Evolutionary conservation across 1,140 invertebrate genomes (phyloP), one percentile per base, ranked within the genome.

Genomic region (Pomphorhynchus laevis): DNA sequence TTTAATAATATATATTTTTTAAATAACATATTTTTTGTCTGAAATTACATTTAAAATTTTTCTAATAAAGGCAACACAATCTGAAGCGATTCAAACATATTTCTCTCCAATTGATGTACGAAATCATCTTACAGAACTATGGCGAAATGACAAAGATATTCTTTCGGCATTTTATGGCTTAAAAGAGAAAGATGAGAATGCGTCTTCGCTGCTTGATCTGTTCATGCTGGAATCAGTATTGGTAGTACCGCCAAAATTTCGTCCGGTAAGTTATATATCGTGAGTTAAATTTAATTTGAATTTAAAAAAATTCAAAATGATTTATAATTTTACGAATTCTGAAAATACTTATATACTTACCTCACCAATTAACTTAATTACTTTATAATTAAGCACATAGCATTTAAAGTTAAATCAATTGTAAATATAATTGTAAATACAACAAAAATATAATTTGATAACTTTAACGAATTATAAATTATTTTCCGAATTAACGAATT

Each of bases 161-260:
- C 51, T 93, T 0, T 56, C 57, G 46, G 52, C 66, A 4, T 53
- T 84, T 4, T 65, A 72, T 38, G 71, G 74, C 0, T 64, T 74
- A 38, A 56, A 89, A 3, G 62, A 49, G 16, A 53, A 51, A 27
- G 56, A 55, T 8, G 55, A 44, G 8, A 24, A 39, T 22, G 29
- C 62, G 0, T 45, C 47, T 0, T 51, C 65, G 51, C 69, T 77
- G 0, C 72, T 73, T 9, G 75, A 93, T 61, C 52, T 73, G 35
- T 77, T 93, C 52, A 95, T 86, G 48, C 63, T 77, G 47, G 67
- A 75, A 43, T 57, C 70, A 0, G 52, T 95, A 29, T 65, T 71
- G 6, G 77, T 98, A 3, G 62, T 74, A 21, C 80, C 86, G 12
- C 67, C 72, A 1, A 70, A 68, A 50, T 71, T 72, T 14, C 63